These are phyloP conservation scores for Tachina grossa DNA, from an alignment of 2,888 invertebrate genomes.

Conservation along the genomic window DNA sequence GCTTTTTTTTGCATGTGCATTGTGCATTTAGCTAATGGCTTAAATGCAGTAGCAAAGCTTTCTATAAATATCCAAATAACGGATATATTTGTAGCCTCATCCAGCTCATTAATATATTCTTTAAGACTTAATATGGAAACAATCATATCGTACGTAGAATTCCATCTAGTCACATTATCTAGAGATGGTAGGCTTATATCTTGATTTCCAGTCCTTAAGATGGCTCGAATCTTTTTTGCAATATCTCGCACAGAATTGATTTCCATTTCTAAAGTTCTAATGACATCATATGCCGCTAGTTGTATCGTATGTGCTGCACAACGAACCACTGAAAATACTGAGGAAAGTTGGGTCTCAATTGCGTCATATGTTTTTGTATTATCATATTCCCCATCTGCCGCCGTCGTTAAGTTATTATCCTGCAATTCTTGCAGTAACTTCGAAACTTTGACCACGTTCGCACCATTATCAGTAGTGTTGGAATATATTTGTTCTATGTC, in stretches of 20 bases:
- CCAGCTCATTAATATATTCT: neutral
- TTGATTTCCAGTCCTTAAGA: neutral
- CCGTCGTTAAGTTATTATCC: no score
- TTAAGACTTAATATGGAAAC: neutral
- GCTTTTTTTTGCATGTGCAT: neutral
- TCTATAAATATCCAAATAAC: neutral
- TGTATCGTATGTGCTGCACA: neutral
- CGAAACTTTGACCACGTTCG: constrained; percentile 23
- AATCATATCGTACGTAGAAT: neutral
- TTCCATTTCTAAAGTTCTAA: neutral
- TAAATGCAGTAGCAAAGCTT: neutral
- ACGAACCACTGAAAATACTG: neutral
- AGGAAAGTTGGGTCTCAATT: neutral
- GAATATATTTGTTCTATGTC: constrained; percentile 62
- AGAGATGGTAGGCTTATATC: neutral
- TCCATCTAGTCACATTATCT: neutral
- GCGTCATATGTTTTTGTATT: neutral
- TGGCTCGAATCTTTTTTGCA: neutral
- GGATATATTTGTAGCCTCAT: neutral
- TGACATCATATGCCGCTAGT: neutral
- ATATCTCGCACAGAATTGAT: neutral
- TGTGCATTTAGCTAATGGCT: constrained; percentile 1
- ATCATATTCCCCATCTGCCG: neutral
- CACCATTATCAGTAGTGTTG: constrained; percentile 64
- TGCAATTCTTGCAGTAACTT: no score